A percentile compares a stretch with the other conserved stretches of the same genome.
Conservation (phyloP, 2,888 invertebrate genomes). For the Ophioninae sp. region DNA sequence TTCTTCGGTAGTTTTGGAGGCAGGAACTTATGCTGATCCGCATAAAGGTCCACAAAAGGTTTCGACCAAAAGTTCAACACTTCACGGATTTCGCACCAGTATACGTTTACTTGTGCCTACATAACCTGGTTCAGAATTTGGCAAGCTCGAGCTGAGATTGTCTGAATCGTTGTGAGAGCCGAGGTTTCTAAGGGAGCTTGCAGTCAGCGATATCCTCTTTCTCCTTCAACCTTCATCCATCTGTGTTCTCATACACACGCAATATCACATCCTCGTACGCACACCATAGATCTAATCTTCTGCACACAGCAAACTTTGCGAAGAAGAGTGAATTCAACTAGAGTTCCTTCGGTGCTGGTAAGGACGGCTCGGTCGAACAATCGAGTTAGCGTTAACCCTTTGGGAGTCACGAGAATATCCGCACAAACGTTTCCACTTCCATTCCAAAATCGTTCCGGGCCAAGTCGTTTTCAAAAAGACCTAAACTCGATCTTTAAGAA, state of each 20-base stretch:
- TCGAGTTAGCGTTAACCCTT: constrained; percentile 70
- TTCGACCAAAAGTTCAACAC: constrained; percentile 57
- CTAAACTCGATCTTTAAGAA: constrained; percentile 12
- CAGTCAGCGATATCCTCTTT: constrained; percentile 49
- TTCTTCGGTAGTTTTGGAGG: constrained; percentile 37
- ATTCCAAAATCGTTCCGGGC: neutral
- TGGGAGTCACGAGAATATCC: constrained; percentile 48
- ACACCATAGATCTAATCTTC: constrained; percentile 24
- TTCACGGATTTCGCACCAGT: constrained; percentile 44
- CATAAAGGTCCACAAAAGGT: constrained; percentile 18
- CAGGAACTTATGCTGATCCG: constrained; percentile 45
- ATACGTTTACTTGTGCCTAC: constrained; percentile 23
- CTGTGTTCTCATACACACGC: constrained; percentile 8
- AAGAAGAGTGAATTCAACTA: constrained; percentile 52
- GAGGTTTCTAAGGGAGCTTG: constrained; percentile 43
- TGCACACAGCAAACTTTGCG: constrained; percentile 44
- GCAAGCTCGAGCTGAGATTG: constrained; percentile 59
- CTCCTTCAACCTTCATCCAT: neutral
- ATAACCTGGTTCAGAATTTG: constrained; percentile 58
- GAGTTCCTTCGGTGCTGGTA: constrained; percentile 65
- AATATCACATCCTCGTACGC: constrained; percentile 3
- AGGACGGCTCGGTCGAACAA: constrained; percentile 67
- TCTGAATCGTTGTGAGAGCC: constrained; percentile 32
- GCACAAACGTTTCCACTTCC: neutral
- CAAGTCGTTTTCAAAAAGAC: neutral